Conservation (phyloP, 1,140 invertebrate species). For the Lethrus apterus region DNA sequence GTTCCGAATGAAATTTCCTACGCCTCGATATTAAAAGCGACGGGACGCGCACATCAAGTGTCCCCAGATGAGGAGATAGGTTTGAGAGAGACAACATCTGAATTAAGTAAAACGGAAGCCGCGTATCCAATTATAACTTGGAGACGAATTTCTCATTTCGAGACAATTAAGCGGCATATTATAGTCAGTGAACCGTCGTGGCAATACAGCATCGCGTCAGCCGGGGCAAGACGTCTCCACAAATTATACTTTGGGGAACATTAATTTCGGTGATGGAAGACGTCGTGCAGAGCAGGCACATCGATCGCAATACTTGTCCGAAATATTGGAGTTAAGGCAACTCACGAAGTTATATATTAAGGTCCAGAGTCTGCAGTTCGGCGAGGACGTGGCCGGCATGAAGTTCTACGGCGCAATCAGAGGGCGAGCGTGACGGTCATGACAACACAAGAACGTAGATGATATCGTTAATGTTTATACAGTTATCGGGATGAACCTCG, state of each 20-base stretch:
- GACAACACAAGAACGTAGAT: slow-evolving; percentile 17
- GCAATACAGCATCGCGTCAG: slow-evolving; percentile 35
- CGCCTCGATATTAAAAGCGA: no score
- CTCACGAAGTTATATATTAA: slow-evolving; percentile 14
- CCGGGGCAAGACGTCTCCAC: slow-evolving; percentile 34
- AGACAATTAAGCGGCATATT: slow-evolving; percentile 46
- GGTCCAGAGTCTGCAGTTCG: slow-evolving; percentile 18
- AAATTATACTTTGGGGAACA: slow-evolving; percentile 45
- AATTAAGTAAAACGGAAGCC: slow-evolving; percentile 24
- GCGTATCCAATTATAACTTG: slow-evolving; percentile 45
- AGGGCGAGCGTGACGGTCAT: slow-evolving; percentile 23
- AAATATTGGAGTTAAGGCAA: slow-evolving; percentile 20
- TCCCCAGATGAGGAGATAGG: no score
- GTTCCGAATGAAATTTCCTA: no score
- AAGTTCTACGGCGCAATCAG: slow-evolving; percentile 22
- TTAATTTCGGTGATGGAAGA: slow-evolving; percentile 44
- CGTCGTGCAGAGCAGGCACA: slow-evolving; percentile 19
- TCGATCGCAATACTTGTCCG: slow-evolving; percentile 20
- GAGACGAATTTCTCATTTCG: slow-evolving; percentile 45
- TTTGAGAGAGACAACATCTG: slow-evolving; percentile 9
- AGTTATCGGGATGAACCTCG: slow-evolving; percentile 16
- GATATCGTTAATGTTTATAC: slow-evolving; percentile 12
- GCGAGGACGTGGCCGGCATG: slow-evolving; percentile 22
- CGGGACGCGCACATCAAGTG: no score
- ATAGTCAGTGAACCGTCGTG: slow-evolving; percentile 37